phyloP scores from a whole-genome alignment of 2,888 invertebrate species.

The Megaustenia siamemsis region DNA sequence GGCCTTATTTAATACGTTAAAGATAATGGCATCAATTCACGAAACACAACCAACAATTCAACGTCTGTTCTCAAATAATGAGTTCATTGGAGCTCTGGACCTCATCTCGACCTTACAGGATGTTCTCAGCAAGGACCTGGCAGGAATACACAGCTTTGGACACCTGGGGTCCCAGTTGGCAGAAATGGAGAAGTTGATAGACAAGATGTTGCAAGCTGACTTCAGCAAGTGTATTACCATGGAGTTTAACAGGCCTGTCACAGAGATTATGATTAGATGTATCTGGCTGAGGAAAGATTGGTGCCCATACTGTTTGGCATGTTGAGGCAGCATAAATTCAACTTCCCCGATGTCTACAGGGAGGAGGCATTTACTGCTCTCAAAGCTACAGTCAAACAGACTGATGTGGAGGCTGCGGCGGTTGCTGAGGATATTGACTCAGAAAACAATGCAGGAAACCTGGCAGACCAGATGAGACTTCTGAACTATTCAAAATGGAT shows the following conservation, averaged over 20 bases:
- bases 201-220: conserved; percentile 97
- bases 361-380: conserved; percentile 94
- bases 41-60: conserved; percentile 99
- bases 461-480: conserved; percentile 84
- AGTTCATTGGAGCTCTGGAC: conserved; percentile 98
- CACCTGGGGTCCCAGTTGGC: conserved; percentile 96
- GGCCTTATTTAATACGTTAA: conserved; percentile 83
- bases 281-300: conserved; percentile 87
- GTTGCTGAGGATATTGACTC: conserved; percentile 81
- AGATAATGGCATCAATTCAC: conserved; percentile 95
- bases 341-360: conserved; percentile 87
- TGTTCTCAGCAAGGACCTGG: conserved; percentile 92
- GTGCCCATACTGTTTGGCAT: conserved; percentile 94
- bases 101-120: conserved; percentile 97
- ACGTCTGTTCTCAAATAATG: conserved; percentile 93
- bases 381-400: conserved; percentile 92
- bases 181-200: conserved; percentile 96
- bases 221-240: conserved; percentile 94
- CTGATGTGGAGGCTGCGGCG: conserved; percentile 88
- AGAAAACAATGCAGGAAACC: conserved; percentile 70
- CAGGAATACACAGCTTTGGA: conserved; percentile 95
- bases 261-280: conserved; percentile 82
- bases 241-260: conserved; percentile 91
- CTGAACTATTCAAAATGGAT: conserved; percentile 87
- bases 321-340: conserved; percentile 89